These are phyloP conservation scores for Eucera pruinosa DNA, from an alignment of 2,888 invertebrate genomes.

Conservation along the genomic window DNA sequence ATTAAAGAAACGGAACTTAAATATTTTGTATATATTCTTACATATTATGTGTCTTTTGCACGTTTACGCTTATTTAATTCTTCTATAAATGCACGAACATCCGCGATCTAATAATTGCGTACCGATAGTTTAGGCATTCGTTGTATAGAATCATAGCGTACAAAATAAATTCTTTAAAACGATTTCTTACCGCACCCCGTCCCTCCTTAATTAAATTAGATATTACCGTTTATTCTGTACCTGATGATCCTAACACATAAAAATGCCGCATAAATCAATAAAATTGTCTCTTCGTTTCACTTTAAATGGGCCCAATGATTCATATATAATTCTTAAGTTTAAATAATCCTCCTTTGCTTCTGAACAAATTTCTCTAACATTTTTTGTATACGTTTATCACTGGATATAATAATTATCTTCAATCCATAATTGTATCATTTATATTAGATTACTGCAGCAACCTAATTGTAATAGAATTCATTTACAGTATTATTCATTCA, in stretches of 20 bases:
- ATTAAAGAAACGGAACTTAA: too few relatives aligned
- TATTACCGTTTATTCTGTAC: constrained; percentile 40
- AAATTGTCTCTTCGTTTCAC: constrained; percentile 2
- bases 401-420: not conserved
- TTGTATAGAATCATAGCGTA: constrained; percentile 49
- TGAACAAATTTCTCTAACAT: constrained; percentile 28
- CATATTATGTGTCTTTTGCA: too few relatives aligned
- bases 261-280: constrained; percentile 45
- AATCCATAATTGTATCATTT: not conserved
- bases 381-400: not conserved
- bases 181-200: constrained; percentile 1
- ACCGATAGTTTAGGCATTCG: constrained; percentile 29
- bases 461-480: constrained; percentile 28
- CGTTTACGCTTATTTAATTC: too few relatives aligned
- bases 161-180: constrained; percentile 35
- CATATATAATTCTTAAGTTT: constrained; percentile 32
- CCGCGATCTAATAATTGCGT: too few relatives aligned
- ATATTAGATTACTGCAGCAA: not conserved
- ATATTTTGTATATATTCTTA: too few relatives aligned
- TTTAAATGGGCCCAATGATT: constrained; percentile 37
- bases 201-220: constrained; percentile 24
- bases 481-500: constrained; percentile 41
- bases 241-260: constrained; percentile 35
- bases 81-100: too few relatives aligned
- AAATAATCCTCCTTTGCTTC: constrained; percentile 22